These are phyloP conservation scores for Pollicipes pollicipes DNA, from an alignment of 1,140 invertebrate genomes.

Conservation along the genomic window DNA sequence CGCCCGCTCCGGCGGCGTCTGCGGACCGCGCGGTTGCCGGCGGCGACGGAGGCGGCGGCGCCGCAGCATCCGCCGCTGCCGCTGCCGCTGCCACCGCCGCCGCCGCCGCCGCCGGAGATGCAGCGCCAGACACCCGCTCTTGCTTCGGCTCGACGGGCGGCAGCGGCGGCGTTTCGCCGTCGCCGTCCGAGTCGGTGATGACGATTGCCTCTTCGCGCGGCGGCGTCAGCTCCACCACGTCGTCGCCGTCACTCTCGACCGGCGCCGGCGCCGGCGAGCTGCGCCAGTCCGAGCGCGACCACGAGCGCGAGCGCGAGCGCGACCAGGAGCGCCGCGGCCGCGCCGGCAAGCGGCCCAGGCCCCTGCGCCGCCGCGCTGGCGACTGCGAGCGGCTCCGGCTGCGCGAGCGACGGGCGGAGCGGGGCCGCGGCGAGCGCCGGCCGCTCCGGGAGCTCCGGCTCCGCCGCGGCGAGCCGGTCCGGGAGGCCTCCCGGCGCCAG, in stretches of 20 bases:
- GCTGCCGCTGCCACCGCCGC: background rate
- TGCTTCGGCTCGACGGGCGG: background rate
- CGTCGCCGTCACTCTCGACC: background rate
- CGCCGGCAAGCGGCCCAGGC: background rate
- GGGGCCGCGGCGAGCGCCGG: background rate
- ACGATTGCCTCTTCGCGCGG: background rate
- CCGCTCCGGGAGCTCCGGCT: background rate
- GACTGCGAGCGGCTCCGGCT: background rate
- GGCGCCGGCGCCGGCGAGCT: background rate
- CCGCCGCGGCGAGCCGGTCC: background rate
- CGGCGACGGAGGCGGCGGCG: background rate
- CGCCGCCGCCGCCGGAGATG: background rate
- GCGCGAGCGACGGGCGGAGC: background rate
- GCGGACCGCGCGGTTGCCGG: background rate
- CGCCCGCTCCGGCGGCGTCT: background rate
- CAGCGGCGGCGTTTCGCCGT: background rate
- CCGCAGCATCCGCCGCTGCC: background rate
- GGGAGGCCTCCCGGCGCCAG: background rate
- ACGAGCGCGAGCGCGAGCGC: background rate
- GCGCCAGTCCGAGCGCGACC: background rate
- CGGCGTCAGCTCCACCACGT: background rate
- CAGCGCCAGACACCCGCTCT: background rate
- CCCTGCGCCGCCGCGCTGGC: too few relatives aligned
- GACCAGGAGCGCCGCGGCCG: background rate
- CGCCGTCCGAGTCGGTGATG: constrained; percentile 5